Conservation (phyloP, 1,140 invertebrate genomes). For the Holotrichia oblita region DNA sequence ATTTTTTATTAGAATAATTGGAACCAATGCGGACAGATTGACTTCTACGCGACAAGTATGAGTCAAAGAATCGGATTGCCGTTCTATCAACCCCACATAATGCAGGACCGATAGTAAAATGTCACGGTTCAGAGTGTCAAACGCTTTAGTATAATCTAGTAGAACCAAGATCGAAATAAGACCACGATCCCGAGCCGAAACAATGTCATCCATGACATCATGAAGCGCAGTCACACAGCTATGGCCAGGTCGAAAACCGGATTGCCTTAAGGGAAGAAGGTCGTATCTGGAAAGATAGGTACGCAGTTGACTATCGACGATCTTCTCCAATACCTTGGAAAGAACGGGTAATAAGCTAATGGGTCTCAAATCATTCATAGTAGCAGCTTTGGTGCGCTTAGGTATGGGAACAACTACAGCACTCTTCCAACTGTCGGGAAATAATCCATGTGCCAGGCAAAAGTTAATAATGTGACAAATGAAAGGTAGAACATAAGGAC, state of each 20-base stretch:
- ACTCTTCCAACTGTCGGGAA: constrained; percentile 43
- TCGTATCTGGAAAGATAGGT: constrained; percentile 38
- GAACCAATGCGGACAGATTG: neutral
- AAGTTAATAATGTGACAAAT: constrained; percentile 37
- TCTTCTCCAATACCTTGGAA: constrained; percentile 48
- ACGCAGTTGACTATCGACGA: constrained; percentile 42
- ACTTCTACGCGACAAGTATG: constrained; percentile 19
- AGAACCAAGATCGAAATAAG: constrained; percentile 40
- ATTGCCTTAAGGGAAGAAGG: constrained; percentile 41
- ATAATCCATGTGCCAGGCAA: constrained; percentile 29
- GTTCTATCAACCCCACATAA: constrained; percentile 30
- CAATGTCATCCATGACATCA: constrained; percentile 45
- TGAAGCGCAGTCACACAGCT: constrained; percentile 40
- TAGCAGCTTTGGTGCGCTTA: constrained; percentile 40
- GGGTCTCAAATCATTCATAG: constrained; percentile 44
- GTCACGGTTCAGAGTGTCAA: constrained; percentile 56
- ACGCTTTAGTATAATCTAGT: constrained; percentile 52
- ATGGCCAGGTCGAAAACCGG: constrained; percentile 41
- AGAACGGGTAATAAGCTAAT: constrained; percentile 47
- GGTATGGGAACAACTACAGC: constrained; percentile 45
- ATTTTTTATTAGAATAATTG: neutral
- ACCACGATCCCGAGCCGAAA: constrained; percentile 35
- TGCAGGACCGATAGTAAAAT: constrained; percentile 33
- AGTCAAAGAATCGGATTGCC: constrained; percentile 16
- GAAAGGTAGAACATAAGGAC: constrained; percentile 12